Conservation (phyloP, 2,113 vertebrate genomes). For the Phyllopteryx taeniolatus region DNA sequence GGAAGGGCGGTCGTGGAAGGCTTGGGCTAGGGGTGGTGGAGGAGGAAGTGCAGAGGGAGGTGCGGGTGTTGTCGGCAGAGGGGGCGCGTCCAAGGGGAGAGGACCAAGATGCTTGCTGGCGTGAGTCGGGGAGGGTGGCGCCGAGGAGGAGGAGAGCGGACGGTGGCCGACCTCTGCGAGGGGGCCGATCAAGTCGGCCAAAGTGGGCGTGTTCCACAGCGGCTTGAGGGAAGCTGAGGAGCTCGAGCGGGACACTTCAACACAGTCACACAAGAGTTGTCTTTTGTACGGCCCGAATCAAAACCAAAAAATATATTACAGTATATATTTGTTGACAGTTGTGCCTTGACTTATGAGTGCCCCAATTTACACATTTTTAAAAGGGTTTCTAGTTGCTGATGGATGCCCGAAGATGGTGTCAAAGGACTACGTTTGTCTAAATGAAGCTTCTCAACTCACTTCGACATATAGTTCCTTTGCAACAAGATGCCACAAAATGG, state of each 20-base stretch:
- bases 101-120: slow-evolving; percentile 42
- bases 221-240: slow-evolving; percentile 72
- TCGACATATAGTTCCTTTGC: no score
- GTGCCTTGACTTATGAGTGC: no score
- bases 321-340: no score
- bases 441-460: no score
- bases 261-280: slow-evolving; percentile 21
- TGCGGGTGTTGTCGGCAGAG: slow-evolving; percentile 38
- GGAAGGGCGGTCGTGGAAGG: slow-evolving; percentile 62
- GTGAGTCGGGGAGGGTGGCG: slow-evolving; percentile 66
- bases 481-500: no score
- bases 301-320: neutral
- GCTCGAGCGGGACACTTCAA: slow-evolving; percentile 67
- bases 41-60: slow-evolving; percentile 48
- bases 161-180: slow-evolving; percentile 44
- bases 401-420: no score
- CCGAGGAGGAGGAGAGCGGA: slow-evolving; percentile 55
- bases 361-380: no score
- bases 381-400: no score
- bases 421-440: no score
- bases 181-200: slow-evolving; percentile 40
- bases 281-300: slow-evolving; percentile 1
- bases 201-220: slow-evolving; percentile 62
- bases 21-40: slow-evolving; percentile 49
- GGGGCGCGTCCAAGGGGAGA: slow-evolving; percentile 41